These are phyloP conservation scores for Lepus europaeus DNA, from an alignment of 2,113 vertebrate species.

Conservation along the genomic window DNA sequence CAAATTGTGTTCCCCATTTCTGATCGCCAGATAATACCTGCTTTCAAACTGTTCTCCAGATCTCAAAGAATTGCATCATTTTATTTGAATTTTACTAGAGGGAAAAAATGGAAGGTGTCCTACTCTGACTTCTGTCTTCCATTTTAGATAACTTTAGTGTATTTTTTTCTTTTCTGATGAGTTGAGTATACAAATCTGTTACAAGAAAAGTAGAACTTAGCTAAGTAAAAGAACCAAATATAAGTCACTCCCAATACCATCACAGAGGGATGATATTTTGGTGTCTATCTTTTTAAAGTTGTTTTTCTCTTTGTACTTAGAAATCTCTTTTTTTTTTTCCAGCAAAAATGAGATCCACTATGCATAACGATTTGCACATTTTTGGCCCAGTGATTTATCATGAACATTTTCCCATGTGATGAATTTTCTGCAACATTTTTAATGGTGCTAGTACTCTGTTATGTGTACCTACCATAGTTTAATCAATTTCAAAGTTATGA, in stretches of 20 bases:
- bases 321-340: not conserved
- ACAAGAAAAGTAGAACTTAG: slow-evolving; percentile 22
- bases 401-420: not conserved
- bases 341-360: not conserved
- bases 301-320: not conserved
- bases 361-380: not conserved
- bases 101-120: not conserved
- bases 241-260: not conserved
- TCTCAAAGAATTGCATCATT: not conserved
- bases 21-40: not conserved
- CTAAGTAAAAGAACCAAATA: not conserved
- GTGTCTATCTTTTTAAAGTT: not conserved
- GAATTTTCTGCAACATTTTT: not conserved
- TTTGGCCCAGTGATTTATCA: not conserved
- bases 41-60: not conserved
- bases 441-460: not conserved
- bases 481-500: not conserved
- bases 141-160: not conserved
- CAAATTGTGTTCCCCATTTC: not conserved
- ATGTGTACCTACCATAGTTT: not conserved
- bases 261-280: not conserved
- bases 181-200: not conserved
- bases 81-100: not conserved
- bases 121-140: not conserved
- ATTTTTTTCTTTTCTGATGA: not conserved